Conservation (phyloP, 2,888 invertebrate species). For the Neria commutata region DNA sequence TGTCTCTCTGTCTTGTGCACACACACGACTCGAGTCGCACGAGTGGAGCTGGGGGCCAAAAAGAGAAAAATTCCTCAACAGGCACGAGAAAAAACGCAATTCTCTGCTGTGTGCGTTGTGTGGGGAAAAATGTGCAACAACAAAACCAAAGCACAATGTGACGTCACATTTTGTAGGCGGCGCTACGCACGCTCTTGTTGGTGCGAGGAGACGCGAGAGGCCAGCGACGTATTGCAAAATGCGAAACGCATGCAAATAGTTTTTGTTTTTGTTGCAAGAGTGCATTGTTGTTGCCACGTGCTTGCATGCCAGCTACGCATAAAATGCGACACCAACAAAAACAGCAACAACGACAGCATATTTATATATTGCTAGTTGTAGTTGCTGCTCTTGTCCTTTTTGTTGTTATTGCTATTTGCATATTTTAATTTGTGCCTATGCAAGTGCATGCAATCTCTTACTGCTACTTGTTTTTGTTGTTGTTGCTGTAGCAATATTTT, state of each 20-base stretch:
- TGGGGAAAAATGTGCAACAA: constrained; percentile 16
- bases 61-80: neutral
- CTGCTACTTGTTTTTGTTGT: neutral
- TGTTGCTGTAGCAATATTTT: neutral
- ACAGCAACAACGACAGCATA: neutral
- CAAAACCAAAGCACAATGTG: constrained; percentile 36
- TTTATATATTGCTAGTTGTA: neutral
- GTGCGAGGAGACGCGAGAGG: neutral
- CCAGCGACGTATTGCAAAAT: no score
- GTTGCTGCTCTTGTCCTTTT: constrained; percentile 16
- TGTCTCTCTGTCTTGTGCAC: neutral
- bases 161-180: constrained; percentile 51
- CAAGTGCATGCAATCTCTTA: neutral
- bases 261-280: constrained; percentile 17
- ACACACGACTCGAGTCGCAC: constrained; percentile 19
- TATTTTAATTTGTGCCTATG: constrained; percentile 5
- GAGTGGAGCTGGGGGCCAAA: constrained; percentile 7
- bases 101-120: no score
- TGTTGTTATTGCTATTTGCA: constrained; percentile 30
- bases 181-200: constrained; percentile 48
- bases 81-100: neutral
- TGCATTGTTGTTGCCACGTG: constrained; percentile 9
- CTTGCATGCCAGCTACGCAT: constrained; percentile 5
- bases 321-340: constrained; percentile 6
- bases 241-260: constrained; percentile 4